A percentile compares a stretch with the other conserved stretches of the same genome.
phyloP scores from a whole-genome alignment of 2,797 vertebrate species.

The Delichon dasypus region DNA sequence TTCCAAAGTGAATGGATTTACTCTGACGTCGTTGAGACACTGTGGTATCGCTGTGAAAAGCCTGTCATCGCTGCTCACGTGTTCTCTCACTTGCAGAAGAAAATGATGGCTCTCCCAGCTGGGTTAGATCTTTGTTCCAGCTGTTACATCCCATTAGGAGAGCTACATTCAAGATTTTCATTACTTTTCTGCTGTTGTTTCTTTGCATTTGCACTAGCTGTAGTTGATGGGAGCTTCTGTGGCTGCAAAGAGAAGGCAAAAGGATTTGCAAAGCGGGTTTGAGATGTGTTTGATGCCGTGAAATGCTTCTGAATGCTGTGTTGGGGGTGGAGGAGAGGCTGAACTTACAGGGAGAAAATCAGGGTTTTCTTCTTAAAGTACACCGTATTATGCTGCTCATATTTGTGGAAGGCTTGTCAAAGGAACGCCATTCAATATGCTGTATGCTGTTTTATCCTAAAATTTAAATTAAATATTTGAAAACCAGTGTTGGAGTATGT shows the following conservation, averaged over 20 bases:
- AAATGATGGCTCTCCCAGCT: conserved; percentile 43
- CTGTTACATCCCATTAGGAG: conserved; percentile 67
- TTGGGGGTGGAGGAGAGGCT: neutral
- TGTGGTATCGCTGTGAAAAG: conserved; percentile 15
- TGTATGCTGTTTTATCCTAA: neutral
- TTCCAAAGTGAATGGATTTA: conserved; percentile 43
- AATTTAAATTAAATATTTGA: neutral
- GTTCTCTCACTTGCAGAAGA: neutral
- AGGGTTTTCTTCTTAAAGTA: neutral
- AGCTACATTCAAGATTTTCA: conserved; percentile 29
- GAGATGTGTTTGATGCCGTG: conserved; percentile 29
- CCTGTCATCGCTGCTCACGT: neutral
- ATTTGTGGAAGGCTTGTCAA: conserved; percentile 1
- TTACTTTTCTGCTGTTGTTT: conserved; percentile 66
- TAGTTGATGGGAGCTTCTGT: conserved; percentile 42
- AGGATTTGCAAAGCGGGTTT: conserved; percentile 19
- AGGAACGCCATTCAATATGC: neutral
- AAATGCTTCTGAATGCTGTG: conserved; percentile 38
- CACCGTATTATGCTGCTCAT: neutral
- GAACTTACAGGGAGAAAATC: conserved; percentile 21
- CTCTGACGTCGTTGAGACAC: conserved; percentile 17
- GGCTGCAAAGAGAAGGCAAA: conserved; percentile 21
- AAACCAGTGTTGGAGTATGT: neutral
- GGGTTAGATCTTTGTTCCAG: conserved; percentile 69
- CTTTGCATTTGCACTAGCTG: conserved; percentile 55